phyloP scores from a whole-genome alignment of 2,888 invertebrate genomes.

The Oscheius sp. region DNA sequence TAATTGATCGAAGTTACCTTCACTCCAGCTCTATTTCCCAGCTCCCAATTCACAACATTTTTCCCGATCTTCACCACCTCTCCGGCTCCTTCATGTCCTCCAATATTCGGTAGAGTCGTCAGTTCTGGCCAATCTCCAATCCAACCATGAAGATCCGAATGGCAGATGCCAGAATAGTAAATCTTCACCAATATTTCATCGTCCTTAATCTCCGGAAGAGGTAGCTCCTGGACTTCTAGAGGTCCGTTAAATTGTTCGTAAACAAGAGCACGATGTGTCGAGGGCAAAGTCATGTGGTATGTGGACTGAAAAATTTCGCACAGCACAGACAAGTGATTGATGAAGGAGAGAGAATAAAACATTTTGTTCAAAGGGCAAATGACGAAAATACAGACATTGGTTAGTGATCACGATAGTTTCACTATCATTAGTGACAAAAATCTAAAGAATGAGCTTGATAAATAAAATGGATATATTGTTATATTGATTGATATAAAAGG shows the following conservation, averaged over 20 bases:
- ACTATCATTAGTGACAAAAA: too few species aligned
- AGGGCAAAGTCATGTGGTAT: conserved; percentile 19
- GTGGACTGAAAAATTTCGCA: too few species aligned
- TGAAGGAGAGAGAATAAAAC: too few species aligned
- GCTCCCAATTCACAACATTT: conserved; percentile 45
- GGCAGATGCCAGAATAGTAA: conserved; percentile 52
- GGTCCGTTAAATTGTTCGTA: conserved; percentile 41
- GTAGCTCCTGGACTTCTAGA: conserved; percentile 37
- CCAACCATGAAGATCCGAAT: conserved; percentile 51
- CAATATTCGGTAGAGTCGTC: conserved; percentile 44
- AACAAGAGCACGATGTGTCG: conserved; percentile 42
- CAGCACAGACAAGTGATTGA: too few species aligned
- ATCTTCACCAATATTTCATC: conserved; percentile 50
- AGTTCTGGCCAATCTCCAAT: conserved; percentile 39
- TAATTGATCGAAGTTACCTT: conserved; percentile 44
- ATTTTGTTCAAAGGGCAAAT: too few species aligned
- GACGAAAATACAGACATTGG: too few species aligned
- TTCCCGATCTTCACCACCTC: conserved; percentile 46
- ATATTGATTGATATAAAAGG: too few species aligned
- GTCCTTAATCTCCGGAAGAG: conserved; percentile 41
- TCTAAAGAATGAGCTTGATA: too few species aligned
- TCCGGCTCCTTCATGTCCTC: conserved; percentile 58
- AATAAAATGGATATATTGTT: too few species aligned
- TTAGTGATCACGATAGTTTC: too few species aligned
- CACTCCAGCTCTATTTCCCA: conserved; percentile 54